Percentiles rank a stretch among this genome's conserved stretches.
Conservation (phyloP, 2,113 vertebrate species). For the Hypanus sabinus region DNA sequence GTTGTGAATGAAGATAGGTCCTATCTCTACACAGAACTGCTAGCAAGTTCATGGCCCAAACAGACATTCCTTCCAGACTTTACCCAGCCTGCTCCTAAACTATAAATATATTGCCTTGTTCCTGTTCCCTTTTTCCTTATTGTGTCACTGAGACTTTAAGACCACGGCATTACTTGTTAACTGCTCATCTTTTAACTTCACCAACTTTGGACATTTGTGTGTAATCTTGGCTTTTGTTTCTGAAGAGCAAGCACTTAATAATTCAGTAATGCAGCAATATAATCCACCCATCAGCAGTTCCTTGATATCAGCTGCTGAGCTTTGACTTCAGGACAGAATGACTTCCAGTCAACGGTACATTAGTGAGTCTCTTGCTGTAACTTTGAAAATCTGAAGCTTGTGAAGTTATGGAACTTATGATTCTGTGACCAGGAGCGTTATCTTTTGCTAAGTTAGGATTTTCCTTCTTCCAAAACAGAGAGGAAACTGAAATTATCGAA, state of each 20-base stretch:
- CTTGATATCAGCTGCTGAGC: background rate
- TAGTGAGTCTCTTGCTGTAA: background rate
- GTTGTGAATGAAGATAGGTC: no score
- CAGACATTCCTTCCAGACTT: no score
- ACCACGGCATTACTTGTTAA: background rate
- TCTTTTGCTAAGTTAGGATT: background rate
- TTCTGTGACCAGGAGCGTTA: background rate
- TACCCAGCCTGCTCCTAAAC: no score
- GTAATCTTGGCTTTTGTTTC: background rate
- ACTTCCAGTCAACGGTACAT: no score
- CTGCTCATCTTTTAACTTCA: background rate
- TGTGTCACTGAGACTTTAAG: background rate
- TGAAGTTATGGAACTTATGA: background rate
- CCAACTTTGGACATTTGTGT: no score
- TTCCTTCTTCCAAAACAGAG: slow-evolving; percentile 55
- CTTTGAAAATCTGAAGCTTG: background rate
- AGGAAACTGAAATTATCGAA: slow-evolving; percentile 91
- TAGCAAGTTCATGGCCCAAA: no score
- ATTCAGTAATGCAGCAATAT: background rate
- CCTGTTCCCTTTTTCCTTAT: background rate
- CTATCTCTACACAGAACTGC: no score
- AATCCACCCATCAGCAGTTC: no score
- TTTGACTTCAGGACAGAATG: background rate
- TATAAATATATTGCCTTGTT: background rate
- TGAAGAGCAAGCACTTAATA: background rate